phyloP scores from a whole-genome alignment of 1,140 invertebrate genomes.

The Zeugodacus cucurbitae region DNA sequence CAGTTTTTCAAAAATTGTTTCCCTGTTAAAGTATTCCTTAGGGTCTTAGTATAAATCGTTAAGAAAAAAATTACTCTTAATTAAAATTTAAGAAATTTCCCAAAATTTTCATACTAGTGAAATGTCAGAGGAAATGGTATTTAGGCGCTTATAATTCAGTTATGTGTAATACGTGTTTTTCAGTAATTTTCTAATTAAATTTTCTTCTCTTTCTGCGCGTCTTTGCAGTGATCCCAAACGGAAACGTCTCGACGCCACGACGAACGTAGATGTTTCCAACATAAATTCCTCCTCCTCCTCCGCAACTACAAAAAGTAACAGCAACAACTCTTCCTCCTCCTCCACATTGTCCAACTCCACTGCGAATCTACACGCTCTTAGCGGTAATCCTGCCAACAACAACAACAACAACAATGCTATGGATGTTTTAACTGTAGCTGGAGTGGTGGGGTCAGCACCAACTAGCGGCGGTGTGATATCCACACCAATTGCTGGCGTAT shows the following conservation, averaged over 20 bases:
- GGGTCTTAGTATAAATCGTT: too few species aligned
- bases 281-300: constrained; percentile 31
- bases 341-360: constrained; percentile 41
- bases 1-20: too few species aligned
- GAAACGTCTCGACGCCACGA: constrained; percentile 55
- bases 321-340: constrained; percentile 42
- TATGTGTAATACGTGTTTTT: too few species aligned
- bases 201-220: background rate
- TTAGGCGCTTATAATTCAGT: background rate
- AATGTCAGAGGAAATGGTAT: background rate
- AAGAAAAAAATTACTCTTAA: too few species aligned
- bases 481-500: constrained; percentile 47
- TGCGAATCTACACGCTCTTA: constrained; percentile 43
- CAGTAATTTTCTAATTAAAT: background rate
- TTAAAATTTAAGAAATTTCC: too few species aligned
- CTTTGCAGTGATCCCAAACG: constrained; percentile 60
- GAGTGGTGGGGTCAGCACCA: constrained; percentile 47
- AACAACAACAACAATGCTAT: constrained; percentile 49
- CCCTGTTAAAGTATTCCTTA: too few species aligned
- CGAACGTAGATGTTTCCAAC: constrained; percentile 39
- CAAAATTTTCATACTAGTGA: too few species aligned
- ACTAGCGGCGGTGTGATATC: constrained; percentile 47
- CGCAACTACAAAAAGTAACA: constrained; percentile 34
- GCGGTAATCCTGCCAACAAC: constrained; percentile 48
- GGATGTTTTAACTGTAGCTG: constrained; percentile 44